phyloP scores from a whole-genome alignment of 2,797 vertebrate genomes.

The Chanos chanos region DNA sequence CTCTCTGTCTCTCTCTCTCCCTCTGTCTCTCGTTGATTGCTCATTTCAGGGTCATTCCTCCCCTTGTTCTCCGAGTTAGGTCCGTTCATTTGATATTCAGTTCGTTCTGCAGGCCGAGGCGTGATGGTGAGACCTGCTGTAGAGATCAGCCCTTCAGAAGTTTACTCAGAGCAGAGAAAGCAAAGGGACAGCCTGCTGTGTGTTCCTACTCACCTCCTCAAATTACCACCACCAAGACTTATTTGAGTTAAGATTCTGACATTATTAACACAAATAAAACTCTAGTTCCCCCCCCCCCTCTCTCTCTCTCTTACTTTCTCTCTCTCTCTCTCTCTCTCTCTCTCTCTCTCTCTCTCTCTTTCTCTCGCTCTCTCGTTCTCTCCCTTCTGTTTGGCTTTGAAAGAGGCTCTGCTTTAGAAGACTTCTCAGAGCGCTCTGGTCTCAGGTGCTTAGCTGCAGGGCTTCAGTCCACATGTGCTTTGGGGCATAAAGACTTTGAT shows the following conservation, averaged over 20 bases:
- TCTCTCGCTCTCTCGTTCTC: conserved; percentile 1
- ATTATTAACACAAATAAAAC: conserved; percentile 35
- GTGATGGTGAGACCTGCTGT: background rate
- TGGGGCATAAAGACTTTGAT: conserved; percentile 55
- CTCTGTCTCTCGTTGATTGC: conserved; percentile 27
- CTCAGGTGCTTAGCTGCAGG: background rate
- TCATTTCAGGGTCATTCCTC: conserved; percentile 39
- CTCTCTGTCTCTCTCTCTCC: conserved; percentile 19
- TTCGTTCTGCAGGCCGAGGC: too few species aligned
- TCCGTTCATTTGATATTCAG: conserved; percentile 49
- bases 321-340: background rate
- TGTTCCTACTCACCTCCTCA: conserved; percentile 19
- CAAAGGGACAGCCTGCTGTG: conserved; percentile 16
- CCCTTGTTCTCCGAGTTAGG: conserved; percentile 55
- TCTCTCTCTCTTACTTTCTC: too few species aligned
- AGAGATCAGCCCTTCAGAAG: conserved; percentile 8
- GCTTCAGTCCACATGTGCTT: conserved; percentile 38
- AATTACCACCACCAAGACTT: conserved; percentile 23
- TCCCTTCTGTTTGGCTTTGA: conserved; percentile 1
- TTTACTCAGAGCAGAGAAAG: conserved; percentile 11
- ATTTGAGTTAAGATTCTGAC: conserved; percentile 30
- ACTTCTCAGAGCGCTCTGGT: background rate
- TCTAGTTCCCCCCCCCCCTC: background rate
- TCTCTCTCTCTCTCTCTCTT: background rate
- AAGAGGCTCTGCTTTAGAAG: background rate